Percentiles rank a stretch among this genome's conserved stretches.
These are phyloP conservation scores for Aeoliscus strigatus DNA, from an alignment of 2,797 vertebrate genomes.

Conservation along the genomic window DNA sequence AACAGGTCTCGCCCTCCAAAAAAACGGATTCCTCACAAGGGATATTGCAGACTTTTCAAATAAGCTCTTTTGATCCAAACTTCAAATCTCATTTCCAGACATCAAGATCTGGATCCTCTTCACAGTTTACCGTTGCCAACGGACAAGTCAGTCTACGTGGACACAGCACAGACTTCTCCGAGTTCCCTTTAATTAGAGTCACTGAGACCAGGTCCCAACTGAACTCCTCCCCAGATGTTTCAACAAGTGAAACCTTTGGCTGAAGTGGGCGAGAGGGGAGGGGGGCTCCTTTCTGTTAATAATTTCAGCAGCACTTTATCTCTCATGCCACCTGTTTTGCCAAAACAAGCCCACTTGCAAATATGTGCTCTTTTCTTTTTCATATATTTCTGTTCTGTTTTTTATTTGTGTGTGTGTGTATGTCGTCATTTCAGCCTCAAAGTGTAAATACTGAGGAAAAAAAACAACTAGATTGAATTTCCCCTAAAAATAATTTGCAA, in stretches of 20 bases:
- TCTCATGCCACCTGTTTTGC: conserved; percentile 79
- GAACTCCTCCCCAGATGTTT: conserved; percentile 93
- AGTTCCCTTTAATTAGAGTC: conserved; percentile 95
- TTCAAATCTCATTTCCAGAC: conserved; percentile 94
- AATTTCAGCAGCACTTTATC: conserved; percentile 89
- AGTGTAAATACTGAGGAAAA: conserved; percentile 20
- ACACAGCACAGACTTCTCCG: conserved; percentile 92
- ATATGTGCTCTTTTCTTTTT: conserved; percentile 44
- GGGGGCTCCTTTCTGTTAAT: conserved; percentile 50
- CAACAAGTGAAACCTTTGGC: conserved; percentile 95
- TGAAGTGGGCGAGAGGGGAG: conserved; percentile 64
- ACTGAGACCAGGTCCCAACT: conserved; percentile 93
- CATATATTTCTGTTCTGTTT: conserved; percentile 20
- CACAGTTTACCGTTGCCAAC: conserved; percentile 93
- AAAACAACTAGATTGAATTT: too few species aligned
- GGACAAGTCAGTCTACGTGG: conserved; percentile 93
- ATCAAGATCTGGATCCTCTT: conserved; percentile 84
- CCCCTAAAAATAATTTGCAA: not conserved
- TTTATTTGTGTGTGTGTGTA: conserved; percentile 4
- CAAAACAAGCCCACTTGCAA: conserved; percentile 77
- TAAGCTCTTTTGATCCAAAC: conserved; percentile 94
- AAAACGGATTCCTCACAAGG: conserved; percentile 88
- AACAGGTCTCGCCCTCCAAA: conserved; percentile 96
- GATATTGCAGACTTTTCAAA: conserved; percentile 94
- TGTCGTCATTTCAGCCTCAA: conserved; percentile 15